Percentiles rank a stretch among this genome's conserved stretches.
These are phyloP conservation scores for Shargacucullia verbasci DNA, from an alignment of 2,888 invertebrate genomes.

Conservation along the genomic window DNA sequence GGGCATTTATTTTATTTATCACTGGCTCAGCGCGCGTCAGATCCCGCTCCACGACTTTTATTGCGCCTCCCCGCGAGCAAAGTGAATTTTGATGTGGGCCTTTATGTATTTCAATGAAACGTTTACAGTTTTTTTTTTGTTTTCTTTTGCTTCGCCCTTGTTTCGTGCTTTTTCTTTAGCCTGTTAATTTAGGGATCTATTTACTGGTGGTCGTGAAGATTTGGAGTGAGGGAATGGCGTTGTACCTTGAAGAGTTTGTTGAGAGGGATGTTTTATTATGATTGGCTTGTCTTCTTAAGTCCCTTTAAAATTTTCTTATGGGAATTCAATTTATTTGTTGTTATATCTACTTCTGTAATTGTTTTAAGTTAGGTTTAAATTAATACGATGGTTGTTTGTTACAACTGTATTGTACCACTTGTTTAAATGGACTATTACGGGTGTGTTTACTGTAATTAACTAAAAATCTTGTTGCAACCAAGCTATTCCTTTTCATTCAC, in stretches of 20 bases:
- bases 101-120: slow-evolving; percentile 78
- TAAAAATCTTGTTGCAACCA: too few relatives aligned
- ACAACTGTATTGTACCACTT: too few relatives aligned
- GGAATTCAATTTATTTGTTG: too few relatives aligned
- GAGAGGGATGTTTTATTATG: slow-evolving; percentile 21
- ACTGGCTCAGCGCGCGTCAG: slow-evolving; percentile 60
- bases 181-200: slow-evolving; percentile 53
- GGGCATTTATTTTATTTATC: slow-evolving; percentile 70
- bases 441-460: too few relatives aligned
- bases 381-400: too few relatives aligned
- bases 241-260: slow-evolving; percentile 10
- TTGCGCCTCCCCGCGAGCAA: slow-evolving; percentile 74
- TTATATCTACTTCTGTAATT: neutral
- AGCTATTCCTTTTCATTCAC: too few relatives aligned
- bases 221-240: slow-evolving; percentile 17
- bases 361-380: too few relatives aligned
- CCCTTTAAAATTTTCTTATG: neutral
- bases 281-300: slow-evolving; percentile 30
- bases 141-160: slow-evolving; percentile 45
- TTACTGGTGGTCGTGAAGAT: slow-evolving; percentile 39
- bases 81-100: slow-evolving; percentile 84
- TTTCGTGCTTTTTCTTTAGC: slow-evolving; percentile 44
- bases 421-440: too few relatives aligned
- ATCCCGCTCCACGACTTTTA: slow-evolving; percentile 69
- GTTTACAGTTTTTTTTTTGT: slow-evolving; percentile 67